Conservation (phyloP, 1,140 invertebrate genomes). For the Portunus trituberculatus region DNA sequence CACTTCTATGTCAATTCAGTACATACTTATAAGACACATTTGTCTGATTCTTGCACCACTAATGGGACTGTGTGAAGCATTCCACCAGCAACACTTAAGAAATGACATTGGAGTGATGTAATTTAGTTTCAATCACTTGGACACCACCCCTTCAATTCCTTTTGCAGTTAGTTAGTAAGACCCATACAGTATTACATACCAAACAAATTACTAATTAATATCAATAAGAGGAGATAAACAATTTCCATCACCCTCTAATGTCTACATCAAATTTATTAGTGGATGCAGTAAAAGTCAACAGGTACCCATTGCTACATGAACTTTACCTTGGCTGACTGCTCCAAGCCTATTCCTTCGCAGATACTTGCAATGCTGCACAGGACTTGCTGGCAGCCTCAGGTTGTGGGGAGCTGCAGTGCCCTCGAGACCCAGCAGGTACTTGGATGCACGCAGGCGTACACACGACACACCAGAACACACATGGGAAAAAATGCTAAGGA, state of each 20-base stretch:
- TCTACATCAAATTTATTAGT: neutral
- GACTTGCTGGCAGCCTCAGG: neutral
- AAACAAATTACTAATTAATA: neutral
- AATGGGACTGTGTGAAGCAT: no score
- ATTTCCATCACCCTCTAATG: neutral
- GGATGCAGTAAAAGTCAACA: neutral
- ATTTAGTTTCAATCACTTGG: no score
- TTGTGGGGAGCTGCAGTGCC: neutral
- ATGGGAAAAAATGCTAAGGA: neutral
- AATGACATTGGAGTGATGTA: no score
- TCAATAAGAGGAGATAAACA: neutral
- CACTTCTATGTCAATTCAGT: no score
- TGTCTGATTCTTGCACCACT: no score
- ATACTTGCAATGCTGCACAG: no score
- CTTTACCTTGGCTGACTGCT: neutral
- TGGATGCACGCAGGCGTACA: conserved; percentile 8
- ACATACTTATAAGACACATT: no score
- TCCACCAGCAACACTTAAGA: no score
- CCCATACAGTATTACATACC: neutral
- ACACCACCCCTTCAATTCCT: no score
- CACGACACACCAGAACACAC: conserved; percentile 18
- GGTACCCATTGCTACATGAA: neutral
- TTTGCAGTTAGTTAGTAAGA: no score
- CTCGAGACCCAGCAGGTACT: conserved; percentile 6
- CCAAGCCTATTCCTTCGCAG: neutral